phyloP scores from a whole-genome alignment of 2,113 vertebrate species.

The Lycocorax pyrrhopterus region DNA sequence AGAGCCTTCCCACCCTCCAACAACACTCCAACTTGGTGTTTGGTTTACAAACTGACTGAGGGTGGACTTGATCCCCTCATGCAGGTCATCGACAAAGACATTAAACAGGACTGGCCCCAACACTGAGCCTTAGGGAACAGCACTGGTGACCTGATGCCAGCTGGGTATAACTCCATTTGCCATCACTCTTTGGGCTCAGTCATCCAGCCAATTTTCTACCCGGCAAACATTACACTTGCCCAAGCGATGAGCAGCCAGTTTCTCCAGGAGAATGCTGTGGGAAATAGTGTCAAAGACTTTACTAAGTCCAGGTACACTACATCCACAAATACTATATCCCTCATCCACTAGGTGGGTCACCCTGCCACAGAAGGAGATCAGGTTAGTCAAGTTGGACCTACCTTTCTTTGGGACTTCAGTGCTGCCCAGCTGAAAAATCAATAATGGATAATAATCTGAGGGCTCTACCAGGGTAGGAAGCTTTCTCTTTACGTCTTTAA shows the following conservation, averaged over 20 bases:
- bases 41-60: neutral
- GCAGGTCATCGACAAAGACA: neutral
- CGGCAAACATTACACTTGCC: neutral
- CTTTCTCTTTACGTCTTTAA: neutral
- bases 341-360: neutral
- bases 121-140: neutral
- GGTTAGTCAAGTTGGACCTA: neutral
- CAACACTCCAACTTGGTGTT: neutral
- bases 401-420: neutral
- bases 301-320: neutral
- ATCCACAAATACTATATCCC: neutral
- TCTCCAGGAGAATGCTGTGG: neutral
- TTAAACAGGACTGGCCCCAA: neutral
- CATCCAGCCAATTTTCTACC: neutral
- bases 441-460: neutral
- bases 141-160: neutral
- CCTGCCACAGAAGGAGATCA: neutral
- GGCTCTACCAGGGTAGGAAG: neutral
- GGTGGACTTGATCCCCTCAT: neutral
- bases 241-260: neutral
- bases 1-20: neutral
- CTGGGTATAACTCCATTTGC: neutral
- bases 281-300: neutral
- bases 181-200: neutral
- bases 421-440: neutral